A percentile compares a stretch with the other conserved stretches of the same genome.
Conservation (phyloP, 2,888 invertebrate genomes). For the Erebia epiphron region DNA sequence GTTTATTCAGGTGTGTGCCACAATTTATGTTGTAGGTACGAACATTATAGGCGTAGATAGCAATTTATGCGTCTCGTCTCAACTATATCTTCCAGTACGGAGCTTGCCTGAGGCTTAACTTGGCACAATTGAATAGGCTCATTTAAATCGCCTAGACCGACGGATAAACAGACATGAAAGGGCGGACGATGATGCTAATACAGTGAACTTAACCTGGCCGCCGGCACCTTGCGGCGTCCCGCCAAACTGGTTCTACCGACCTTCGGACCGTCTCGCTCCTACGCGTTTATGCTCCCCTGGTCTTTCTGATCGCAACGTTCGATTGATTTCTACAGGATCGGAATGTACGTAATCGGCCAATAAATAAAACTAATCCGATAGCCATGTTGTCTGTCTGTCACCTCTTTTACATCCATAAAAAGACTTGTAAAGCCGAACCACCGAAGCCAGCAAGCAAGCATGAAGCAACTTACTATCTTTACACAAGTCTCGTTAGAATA, state of each 20-base stretch:
- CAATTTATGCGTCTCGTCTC: slow-evolving; percentile 29
- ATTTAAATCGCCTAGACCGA: slow-evolving; percentile 70
- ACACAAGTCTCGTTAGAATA: too few relatives aligned
- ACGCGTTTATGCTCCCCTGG: slow-evolving; percentile 69
- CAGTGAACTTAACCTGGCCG: slow-evolving; percentile 76
- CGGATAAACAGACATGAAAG: slow-evolving; percentile 78
- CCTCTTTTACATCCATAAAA: not conserved
- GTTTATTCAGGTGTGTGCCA: not conserved
- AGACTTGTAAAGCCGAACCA: not conserved
- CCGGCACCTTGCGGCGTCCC: slow-evolving; percentile 77
- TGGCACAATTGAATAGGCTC: slow-evolving; percentile 70
- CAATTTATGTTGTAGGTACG: not conserved
- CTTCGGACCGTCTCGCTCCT: slow-evolving; percentile 69
- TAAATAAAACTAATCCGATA: slow-evolving; percentile 5
- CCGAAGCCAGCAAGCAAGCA: not conserved
- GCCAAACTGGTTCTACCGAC: slow-evolving; percentile 78
- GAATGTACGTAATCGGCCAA: slow-evolving; percentile 28
- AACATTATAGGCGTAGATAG: slow-evolving; percentile 20
- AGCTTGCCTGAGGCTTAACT: slow-evolving; percentile 41
- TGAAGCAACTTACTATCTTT: too few relatives aligned
- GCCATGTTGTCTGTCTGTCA: slow-evolving; percentile 4
- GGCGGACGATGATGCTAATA: slow-evolving; percentile 78
- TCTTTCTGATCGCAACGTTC: slow-evolving; percentile 63
- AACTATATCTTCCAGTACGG: slow-evolving; percentile 29
- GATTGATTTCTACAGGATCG: slow-evolving; percentile 66